Percentiles rank a stretch among this genome's conserved stretches.
Conservation (phyloP, 2,113 vertebrate species). For the Colistium nudipinnis region DNA sequence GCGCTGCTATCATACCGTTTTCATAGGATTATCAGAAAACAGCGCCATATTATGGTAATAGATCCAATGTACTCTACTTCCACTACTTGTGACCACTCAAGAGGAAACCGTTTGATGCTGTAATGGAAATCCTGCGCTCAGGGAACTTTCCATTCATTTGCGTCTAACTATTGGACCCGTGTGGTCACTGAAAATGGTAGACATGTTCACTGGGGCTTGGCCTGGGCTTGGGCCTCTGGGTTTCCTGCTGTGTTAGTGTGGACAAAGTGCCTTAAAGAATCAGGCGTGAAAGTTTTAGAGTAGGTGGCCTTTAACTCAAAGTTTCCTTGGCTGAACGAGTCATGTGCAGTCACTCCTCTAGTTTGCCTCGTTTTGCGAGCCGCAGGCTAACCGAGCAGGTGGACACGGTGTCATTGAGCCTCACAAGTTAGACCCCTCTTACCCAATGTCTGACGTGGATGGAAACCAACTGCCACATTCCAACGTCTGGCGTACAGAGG, state of each 20-base stretch:
- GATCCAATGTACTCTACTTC: neutral
- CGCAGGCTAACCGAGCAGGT: slow-evolving; percentile 8
- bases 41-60: neutral
- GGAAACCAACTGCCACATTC: slow-evolving; percentile 66
- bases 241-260: neutral
- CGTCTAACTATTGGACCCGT: slow-evolving; percentile 42
- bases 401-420: slow-evolving; percentile 13
- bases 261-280: slow-evolving; percentile 27
- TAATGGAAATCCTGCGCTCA: slow-evolving; percentile 59
- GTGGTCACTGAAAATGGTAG: slow-evolving; percentile 59
- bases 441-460: slow-evolving; percentile 56
- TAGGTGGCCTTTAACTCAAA: neutral
- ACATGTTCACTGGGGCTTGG: slow-evolving; percentile 48
- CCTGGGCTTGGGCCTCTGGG: slow-evolving; percentile 4
- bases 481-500: slow-evolving; percentile 46
- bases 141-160: slow-evolving; percentile 66
- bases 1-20: no score
- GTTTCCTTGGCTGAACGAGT: neutral
- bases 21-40: no score
- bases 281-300: slow-evolving; percentile 3
- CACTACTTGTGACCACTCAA: slow-evolving; percentile 16
- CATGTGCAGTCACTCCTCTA: slow-evolving; percentile 15
- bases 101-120: slow-evolving; percentile 20
- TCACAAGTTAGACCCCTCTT: slow-evolving; percentile 8
- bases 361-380: neutral